phyloP scores from a whole-genome alignment of 2,113 vertebrate genomes.

The Paratilapia polleni region DNA sequence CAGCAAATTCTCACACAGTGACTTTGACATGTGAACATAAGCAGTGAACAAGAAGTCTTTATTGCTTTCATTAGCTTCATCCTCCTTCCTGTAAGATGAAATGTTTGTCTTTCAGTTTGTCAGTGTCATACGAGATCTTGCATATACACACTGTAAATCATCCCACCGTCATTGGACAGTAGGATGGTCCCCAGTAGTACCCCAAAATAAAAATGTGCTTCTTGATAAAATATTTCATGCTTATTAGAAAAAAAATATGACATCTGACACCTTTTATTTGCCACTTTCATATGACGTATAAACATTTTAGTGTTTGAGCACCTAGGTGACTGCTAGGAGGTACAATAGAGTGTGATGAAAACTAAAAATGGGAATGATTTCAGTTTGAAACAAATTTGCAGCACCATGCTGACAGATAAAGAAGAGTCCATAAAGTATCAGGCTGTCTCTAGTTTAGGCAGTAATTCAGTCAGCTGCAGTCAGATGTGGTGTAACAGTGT shows the following conservation, averaged over 20 bases:
- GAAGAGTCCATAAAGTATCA: background rate
- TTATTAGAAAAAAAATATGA: background rate
- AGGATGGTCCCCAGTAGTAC: background rate
- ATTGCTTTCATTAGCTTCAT: background rate
- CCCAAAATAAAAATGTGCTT: background rate
- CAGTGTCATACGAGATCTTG: background rate
- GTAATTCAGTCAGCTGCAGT: background rate
- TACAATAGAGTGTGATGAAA: background rate
- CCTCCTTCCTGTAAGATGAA: background rate
- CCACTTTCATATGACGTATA: background rate
- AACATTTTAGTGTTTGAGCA: background rate
- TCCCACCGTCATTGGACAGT: slow-evolving; percentile 7
- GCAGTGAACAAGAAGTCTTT: background rate
- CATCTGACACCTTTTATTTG: background rate
- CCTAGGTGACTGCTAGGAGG: background rate
- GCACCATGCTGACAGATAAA: background rate
- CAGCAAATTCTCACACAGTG: background rate
- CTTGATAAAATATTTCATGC: background rate
- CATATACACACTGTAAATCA: background rate
- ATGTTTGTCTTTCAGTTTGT: background rate
- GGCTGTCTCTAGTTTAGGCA: background rate
- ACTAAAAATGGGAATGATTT: background rate
- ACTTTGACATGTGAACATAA: background rate
- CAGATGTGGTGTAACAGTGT: background rate
- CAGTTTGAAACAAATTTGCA: background rate